Percentiles rank a stretch among this genome's conserved stretches.
Evolutionary conservation across 2,113 vertebrate species (phyloP).

Genomic region (Tetraodon nigroviridis): DNA sequence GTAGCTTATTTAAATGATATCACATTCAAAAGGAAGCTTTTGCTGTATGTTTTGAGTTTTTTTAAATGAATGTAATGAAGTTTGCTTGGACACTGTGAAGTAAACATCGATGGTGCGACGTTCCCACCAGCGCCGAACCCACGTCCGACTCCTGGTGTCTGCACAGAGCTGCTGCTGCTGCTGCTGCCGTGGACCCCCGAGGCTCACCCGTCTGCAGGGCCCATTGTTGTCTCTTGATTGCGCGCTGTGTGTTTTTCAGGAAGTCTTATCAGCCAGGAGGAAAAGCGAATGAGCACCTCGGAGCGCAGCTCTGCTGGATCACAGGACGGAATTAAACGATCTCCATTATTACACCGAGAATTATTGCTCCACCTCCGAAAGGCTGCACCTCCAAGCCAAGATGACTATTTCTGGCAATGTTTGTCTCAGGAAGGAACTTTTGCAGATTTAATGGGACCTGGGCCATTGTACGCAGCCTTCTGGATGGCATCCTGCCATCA

Average conservation of each 20-base stretch:
- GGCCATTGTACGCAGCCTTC: conserved; percentile 96
- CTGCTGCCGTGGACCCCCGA: conserved; percentile 22
- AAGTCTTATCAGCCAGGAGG: conserved; percentile 81
- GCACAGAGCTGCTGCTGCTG: conserved; percentile 4
- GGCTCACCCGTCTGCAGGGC: conserved; percentile 29
- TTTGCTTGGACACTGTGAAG: too few species aligned
- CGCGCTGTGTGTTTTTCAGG: conserved; percentile 76
- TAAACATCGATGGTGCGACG: too few species aligned
- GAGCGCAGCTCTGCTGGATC: conserved; percentile 78
- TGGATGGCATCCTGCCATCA: conserved; percentile 87
- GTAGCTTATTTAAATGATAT: too few species aligned
- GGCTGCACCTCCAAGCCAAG: conserved; percentile 80
- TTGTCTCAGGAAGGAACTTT: conserved; percentile 98
- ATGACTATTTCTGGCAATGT: conserved; percentile 94
- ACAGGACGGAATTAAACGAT: conserved; percentile 85
- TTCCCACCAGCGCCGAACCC: too few species aligned
- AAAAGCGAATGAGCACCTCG: conserved; percentile 82
- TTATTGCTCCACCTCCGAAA: conserved; percentile 88
- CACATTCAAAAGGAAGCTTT: too few species aligned
- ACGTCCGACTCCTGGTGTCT: not conserved
- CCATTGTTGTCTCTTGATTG: conserved; percentile 80
- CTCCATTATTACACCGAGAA: conserved; percentile 86
- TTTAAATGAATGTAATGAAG: too few species aligned
- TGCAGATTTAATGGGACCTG: conserved; percentile 93
- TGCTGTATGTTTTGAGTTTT: too few species aligned